phyloP scores from a whole-genome alignment of 1,140 invertebrate species.

The Marisa cornuarietis region DNA sequence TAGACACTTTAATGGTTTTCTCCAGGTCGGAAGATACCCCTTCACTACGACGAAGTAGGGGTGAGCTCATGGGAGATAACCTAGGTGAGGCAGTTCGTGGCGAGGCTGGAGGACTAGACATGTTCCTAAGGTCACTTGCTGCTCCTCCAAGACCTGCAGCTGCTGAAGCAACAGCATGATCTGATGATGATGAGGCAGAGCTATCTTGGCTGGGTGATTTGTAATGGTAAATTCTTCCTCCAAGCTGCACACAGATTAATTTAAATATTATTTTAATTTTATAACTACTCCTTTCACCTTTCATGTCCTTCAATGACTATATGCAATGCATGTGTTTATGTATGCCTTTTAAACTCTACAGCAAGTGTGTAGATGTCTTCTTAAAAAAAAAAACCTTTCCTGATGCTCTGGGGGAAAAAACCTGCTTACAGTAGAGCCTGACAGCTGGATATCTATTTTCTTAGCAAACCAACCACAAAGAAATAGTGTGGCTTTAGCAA shows the following conservation, averaged over 20 bases:
- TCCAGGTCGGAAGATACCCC: conserved; percentile 72
- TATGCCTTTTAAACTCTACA: too few species aligned
- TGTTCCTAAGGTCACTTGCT: conserved; percentile 63
- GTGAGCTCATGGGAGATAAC: conserved; percentile 53
- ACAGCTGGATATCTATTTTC: too few species aligned
- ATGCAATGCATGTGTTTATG: too few species aligned
- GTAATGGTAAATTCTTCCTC: conserved; percentile 25
- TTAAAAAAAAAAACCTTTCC: too few species aligned
- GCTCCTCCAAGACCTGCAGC: conserved; percentile 8
- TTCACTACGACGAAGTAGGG: conserved; percentile 56
- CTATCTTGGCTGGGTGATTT: conserved; percentile 47
- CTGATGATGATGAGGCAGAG: conserved; percentile 50
- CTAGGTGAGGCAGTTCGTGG: conserved; percentile 42
- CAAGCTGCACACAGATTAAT: conserved; percentile 9
- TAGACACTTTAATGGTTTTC: conserved; percentile 71
- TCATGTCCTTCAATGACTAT: too few species aligned
- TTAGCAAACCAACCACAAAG: too few species aligned
- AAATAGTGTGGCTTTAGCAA: too few species aligned
- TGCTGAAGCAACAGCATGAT: conserved; percentile 40
- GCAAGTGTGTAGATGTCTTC: too few species aligned
- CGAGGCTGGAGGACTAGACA: conserved; percentile 47
- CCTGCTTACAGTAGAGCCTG: too few species aligned
- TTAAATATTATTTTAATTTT: background rate
- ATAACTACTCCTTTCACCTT: background rate
- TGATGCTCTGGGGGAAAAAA: too few species aligned